Conservation (phyloP, 1,140 invertebrate species). For the Maniola jurtina region DNA sequence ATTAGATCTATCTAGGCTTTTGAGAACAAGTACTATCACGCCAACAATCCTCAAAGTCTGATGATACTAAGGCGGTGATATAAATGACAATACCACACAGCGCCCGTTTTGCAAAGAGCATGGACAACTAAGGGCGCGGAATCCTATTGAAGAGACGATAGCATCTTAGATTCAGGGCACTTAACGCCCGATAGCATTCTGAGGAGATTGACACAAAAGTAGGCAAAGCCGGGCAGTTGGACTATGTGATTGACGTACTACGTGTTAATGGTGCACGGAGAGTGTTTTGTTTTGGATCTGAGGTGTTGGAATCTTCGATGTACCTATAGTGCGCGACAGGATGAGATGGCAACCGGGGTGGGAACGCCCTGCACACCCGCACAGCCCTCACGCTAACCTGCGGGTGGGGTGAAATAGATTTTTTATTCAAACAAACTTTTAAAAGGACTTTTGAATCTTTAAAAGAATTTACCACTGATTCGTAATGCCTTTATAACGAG, state of each 20-base stretch:
- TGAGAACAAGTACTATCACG: neutral
- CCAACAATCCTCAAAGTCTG: neutral
- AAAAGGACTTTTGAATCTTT: too few species aligned
- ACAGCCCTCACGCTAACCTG: too few species aligned
- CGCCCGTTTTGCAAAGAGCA: neutral
- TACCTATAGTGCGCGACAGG: too few species aligned
- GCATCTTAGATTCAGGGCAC: slow-evolving; percentile 1
- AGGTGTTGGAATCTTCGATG: neutral
- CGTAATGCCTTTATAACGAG: too few species aligned
- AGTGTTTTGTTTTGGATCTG: neutral
- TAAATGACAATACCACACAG: slow-evolving; percentile 6
- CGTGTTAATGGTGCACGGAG: slow-evolving; percentile 4
- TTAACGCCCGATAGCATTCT: neutral
- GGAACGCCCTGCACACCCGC: too few species aligned
- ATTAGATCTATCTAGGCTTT: neutral
- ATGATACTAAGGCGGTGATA: neutral
- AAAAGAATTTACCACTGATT: too few species aligned
- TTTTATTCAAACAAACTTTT: too few species aligned
- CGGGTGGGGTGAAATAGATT: too few species aligned
- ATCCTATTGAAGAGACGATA: slow-evolving; percentile 1
- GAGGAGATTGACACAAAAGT: slow-evolving; percentile 8
- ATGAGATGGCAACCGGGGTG: too few species aligned
- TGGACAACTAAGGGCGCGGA: slow-evolving; percentile 5
- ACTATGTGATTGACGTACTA: slow-evolving; percentile 5
- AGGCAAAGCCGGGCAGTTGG: slow-evolving; percentile 1